Evolutionary conservation across 2,888 invertebrate genomes (phyloP).

Genomic region (Neria commutata): DNA sequence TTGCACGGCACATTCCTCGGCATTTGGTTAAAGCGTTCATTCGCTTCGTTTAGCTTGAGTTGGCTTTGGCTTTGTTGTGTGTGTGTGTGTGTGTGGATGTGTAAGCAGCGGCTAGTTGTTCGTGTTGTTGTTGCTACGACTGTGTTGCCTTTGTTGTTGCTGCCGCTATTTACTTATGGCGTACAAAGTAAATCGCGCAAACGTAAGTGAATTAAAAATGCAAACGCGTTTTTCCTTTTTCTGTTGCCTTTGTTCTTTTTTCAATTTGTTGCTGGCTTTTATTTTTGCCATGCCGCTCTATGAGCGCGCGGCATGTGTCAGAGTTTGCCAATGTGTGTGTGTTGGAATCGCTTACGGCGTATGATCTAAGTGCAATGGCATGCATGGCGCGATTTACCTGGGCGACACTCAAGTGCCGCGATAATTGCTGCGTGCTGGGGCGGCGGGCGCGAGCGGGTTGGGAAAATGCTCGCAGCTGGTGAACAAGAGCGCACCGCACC

Average conservation of each 20-base stretch:
- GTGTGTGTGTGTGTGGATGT: not conserved
- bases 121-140: not conserved
- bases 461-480: not conserved
- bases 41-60: not conserved
- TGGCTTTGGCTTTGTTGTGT: too few species aligned
- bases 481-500: not conserved
- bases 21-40: slow-evolving; percentile 5
- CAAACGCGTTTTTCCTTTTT: not conserved
- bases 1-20: not conserved
- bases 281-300: not conserved
- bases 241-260: not conserved
- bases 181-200: slow-evolving; percentile 3
- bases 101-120: not conserved
- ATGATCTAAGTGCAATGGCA: slow-evolving; percentile 47
- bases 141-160: not conserved
- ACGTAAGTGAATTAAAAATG: slow-evolving; percentile 7
- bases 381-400: slow-evolving; percentile 31
- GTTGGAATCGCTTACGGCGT: not conserved
- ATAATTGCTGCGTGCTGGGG: not conserved
- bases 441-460: not conserved
- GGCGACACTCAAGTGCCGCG: not conserved
- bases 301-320: not conserved
- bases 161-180: not conserved
- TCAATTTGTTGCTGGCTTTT: not conserved
- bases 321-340: not conserved